These are phyloP conservation scores for Pangasius mekongensis DNA, from an alignment of 2,797 vertebrate genomes.

Conservation along the genomic window DNA sequence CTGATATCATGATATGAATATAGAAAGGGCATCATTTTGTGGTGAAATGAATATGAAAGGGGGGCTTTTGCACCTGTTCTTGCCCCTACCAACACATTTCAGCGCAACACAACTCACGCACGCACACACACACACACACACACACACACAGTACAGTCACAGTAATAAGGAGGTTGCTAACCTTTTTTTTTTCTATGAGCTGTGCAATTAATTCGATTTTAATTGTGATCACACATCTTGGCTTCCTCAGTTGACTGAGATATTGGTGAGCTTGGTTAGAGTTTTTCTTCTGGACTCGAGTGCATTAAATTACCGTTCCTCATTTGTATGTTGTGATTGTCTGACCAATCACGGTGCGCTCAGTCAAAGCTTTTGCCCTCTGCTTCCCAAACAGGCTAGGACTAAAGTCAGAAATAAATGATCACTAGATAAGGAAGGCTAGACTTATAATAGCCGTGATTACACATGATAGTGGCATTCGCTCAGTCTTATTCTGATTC, in stretches of 20 bases:
- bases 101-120: slow-evolving; percentile 39
- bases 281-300: not conserved
- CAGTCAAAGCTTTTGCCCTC: not conserved
- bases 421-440: slow-evolving; percentile 2
- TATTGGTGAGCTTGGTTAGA: not conserved
- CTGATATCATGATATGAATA: slow-evolving; percentile 80
- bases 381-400: not conserved
- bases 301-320: too few species aligned
- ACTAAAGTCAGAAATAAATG: not conserved
- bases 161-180: not conserved
- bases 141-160: slow-evolving; percentile 15
- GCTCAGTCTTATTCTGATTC: not conserved
- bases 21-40: slow-evolving; percentile 75
- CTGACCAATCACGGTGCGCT: not conserved
- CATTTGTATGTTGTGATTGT: not conserved
- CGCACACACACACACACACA: slow-evolving; percentile 53
- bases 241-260: not conserved
- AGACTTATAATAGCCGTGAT: not conserved
- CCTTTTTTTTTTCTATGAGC: not conserved
- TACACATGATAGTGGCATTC: not conserved
- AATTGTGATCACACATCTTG: not conserved
- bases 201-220: not conserved
- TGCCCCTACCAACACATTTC: slow-evolving; percentile 65
- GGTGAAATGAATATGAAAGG: slow-evolving; percentile 75
- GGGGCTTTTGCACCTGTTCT: slow-evolving; percentile 72